Percentiles rank a stretch among this genome's conserved stretches.
phyloP scores from a whole-genome alignment of 64 coral and sea anemone genomes.

The Montipora foliosa region DNA sequence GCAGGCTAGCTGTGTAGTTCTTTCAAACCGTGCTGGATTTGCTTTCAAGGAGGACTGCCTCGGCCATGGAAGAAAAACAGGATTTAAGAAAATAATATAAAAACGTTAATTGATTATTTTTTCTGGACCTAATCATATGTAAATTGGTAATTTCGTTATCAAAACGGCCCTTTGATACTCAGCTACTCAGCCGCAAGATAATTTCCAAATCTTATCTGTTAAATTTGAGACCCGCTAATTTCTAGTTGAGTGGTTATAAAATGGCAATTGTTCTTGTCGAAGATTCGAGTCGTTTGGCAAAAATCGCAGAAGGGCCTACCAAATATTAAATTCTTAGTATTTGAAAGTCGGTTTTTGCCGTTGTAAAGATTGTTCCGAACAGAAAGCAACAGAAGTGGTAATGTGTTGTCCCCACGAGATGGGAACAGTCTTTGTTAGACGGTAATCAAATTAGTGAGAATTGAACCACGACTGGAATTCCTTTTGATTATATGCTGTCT shows the following conservation, averaged over 20 bases:
- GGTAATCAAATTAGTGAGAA: conserved; percentile 46
- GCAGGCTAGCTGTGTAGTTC: too few relatives aligned
- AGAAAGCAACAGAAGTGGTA: conserved; percentile 10
- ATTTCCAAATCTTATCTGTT: not conserved
- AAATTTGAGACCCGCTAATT: conserved; percentile 20
- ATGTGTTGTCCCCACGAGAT: not conserved
- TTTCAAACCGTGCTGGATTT: not conserved
- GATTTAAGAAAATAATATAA: not conserved
- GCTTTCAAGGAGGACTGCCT: not conserved
- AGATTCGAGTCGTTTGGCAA: not conserved
- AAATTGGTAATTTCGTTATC: conserved; percentile 57
- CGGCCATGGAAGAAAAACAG: not conserved
- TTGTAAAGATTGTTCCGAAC: not conserved
- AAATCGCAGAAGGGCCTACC: not conserved
- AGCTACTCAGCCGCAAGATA: not conserved
- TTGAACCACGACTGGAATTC: not conserved
- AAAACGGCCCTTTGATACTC: conserved; percentile 23
- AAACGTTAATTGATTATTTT: conserved; percentile 77
- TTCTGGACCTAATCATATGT: conserved; percentile 40
- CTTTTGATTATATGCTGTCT: conserved; percentile 1
- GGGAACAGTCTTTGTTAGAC: not conserved
- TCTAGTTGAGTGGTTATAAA: conserved; percentile 5
- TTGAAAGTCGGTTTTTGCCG: not conserved
- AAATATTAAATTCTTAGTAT: conserved; percentile 8
- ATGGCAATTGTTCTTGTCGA: not conserved